Conservation (phyloP, 2,888 invertebrate species). For the Epirrita christyi region DNA sequence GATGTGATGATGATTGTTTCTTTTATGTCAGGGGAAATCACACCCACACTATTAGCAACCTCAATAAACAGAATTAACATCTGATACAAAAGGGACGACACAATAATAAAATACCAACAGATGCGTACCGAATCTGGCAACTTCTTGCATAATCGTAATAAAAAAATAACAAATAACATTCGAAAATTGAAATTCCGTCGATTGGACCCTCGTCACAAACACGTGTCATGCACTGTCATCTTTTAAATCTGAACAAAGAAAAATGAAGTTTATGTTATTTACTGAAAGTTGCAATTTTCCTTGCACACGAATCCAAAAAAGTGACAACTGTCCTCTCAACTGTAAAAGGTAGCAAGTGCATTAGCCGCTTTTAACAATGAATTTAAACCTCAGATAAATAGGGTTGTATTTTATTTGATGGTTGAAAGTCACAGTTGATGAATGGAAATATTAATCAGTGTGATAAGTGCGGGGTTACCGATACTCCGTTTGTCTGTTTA, state of each 20-base stretch:
- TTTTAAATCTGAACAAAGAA: conserved; percentile 17
- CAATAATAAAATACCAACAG: conserved; percentile 47
- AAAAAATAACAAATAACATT: conserved; percentile 50
- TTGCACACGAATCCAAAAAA: conserved; percentile 13
- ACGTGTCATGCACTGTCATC: conserved; percentile 38
- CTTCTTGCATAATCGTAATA: conserved; percentile 52
- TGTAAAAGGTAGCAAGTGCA: conserved; percentile 23
- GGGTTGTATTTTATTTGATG: conserved; percentile 26
- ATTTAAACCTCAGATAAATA: conserved; percentile 10
- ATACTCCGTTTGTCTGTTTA: conserved; percentile 50
- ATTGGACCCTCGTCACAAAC: conserved; percentile 59
- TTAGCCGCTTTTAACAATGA: conserved; percentile 10
- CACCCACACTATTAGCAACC: neutral
- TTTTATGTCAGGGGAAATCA: neutral
- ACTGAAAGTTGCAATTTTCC: conserved; percentile 21
- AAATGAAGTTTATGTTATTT: conserved; percentile 16
- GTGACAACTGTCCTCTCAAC: conserved; percentile 14
- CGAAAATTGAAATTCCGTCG: conserved; percentile 62
- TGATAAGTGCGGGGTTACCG: conserved; percentile 48
- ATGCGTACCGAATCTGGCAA: conserved; percentile 60
- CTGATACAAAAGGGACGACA: conserved; percentile 18
- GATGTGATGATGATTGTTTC: no score
- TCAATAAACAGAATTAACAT: conserved; percentile 19
- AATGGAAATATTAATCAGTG: conserved; percentile 59
- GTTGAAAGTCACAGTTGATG: conserved; percentile 49